Evolutionary conservation across 2,888 invertebrate species (phyloP).

Genomic region (Eupeodes luniger): DNA sequence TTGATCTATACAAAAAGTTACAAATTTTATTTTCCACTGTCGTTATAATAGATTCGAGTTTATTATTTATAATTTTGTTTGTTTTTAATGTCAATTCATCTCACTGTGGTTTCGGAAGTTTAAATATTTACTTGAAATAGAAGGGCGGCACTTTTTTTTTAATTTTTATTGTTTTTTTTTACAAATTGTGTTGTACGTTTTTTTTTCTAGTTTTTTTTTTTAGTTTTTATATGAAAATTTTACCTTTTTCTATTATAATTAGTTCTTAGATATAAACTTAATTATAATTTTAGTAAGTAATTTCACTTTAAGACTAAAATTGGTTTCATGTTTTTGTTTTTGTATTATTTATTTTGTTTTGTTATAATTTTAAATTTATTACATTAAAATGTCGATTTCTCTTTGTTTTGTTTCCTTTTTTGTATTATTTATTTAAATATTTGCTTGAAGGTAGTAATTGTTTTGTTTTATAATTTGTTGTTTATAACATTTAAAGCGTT

Average conservation of each 20-base stretch:
- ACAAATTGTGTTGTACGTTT: constrained; percentile 73
- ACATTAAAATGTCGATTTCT: constrained; percentile 22
- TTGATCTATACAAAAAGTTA: constrained; percentile 33
- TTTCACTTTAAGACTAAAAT: constrained; percentile 70
- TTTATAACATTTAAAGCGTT: constrained; percentile 75
- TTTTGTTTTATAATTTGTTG: constrained; percentile 43
- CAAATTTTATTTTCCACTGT: constrained; percentile 20
- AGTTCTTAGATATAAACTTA: constrained; percentile 74
- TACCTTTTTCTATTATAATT: constrained; percentile 70
- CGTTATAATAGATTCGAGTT: constrained; percentile 14
- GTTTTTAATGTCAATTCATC: constrained; percentile 44
- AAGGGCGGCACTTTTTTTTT: constrained; percentile 71
- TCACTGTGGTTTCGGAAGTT: constrained; percentile 44
- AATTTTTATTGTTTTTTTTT: constrained; percentile 58
- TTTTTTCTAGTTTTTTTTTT: constrained; percentile 53
- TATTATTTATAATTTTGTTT: constrained; percentile 8
- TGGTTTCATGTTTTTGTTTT: constrained; percentile 48
- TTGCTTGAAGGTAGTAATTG: constrained; percentile 32
- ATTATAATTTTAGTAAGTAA: constrained; percentile 72
- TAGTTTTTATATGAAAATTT: constrained; percentile 67
- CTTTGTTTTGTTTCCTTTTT: constrained; percentile 23
- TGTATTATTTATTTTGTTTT: constrained; percentile 17
- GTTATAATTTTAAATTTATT: constrained; percentile 33
- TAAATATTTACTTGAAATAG: constrained; percentile 59
- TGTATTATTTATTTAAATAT: constrained; percentile 21